Base-by-base conservation (phyloP, 2,888 invertebrate genomes). In the Drosophila recens region DNA sequence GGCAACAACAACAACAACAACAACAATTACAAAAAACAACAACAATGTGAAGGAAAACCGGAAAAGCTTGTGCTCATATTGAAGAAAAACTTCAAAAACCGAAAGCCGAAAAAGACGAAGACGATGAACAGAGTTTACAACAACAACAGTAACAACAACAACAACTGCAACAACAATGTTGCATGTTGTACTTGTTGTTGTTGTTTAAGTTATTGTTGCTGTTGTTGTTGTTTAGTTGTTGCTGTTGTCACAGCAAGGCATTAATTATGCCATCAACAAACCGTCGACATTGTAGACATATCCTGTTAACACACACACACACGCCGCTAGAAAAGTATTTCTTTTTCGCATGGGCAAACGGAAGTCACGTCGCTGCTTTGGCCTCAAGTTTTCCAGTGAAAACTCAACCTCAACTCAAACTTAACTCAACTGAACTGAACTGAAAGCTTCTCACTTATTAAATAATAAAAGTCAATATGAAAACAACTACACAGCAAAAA, bases 181-280 rank as follows among this genome's bases (percentile, higher is more conserved):
- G 40, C 11, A 20, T 59, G 65, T 43, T 40, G 45, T 30, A 8
- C 6, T 30, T 46, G 46, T 46, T 46, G 46, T 9, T 30, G 38
- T 15, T 38, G 27, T 17, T 17, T 17, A 17, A 11, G 34, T 38
- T 36, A 38, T 38, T 63, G 38, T 46, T 68, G 69, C 53, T 43
- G 11, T 13, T 13, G n/a, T 56, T 67, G 66, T 40, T 43, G 54
- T 46, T 51, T 66, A 61, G 38, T 46, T 70, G 69, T 56, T 72
- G 74, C 70, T 70, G 71, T 82, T 80, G 82, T 80, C 85, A 78
- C 52, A 75, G 83, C 72, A 67, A 74, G 62, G 83, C 86, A 83
- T 83, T 83, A 83, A 86, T 86, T 84, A 84, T 84, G 86, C 81
- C 83, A 84, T 83, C 86, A 84, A 73, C 83, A 80, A 79, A 71